phyloP scores from a whole-genome alignment of 2,113 vertebrate species.

The Callocephalon fimbriatum region DNA sequence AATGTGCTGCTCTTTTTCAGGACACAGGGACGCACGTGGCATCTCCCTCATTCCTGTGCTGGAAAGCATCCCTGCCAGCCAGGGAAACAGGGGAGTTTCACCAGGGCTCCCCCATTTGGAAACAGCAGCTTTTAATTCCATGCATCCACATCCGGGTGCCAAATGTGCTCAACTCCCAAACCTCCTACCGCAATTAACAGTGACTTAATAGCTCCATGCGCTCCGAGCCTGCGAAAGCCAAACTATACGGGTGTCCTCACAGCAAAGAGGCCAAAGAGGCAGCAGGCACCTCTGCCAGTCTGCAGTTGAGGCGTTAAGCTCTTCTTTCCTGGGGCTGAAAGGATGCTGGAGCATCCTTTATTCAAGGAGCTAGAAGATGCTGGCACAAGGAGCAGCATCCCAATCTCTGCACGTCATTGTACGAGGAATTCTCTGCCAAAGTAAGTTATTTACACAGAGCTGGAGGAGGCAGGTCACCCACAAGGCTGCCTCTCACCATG shows the following conservation, averaged over 20 bases:
- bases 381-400: not conserved
- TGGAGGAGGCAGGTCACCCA: not conserved
- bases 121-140: not conserved
- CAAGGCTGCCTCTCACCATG: not conserved
- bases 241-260: rapidly evolving
- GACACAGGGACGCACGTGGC: rapidly evolving
- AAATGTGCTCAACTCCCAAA: not conserved
- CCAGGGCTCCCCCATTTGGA: not conserved
- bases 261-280: not conserved
- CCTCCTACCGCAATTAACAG: not conserved
- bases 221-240: not conserved
- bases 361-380: rapidly evolving
- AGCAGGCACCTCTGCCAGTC: not conserved
- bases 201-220: not conserved
- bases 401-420: rapidly evolving
- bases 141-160: not conserved
- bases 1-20: rapidly evolving
- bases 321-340: not conserved
- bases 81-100: rapidly evolving
- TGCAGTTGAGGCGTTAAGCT: rapidly evolving
- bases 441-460: not conserved
- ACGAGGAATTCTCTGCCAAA: not conserved
- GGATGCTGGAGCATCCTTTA: not conserved
- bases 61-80: not conserved
- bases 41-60: rapidly evolving